Evolutionary conservation across 2,888 invertebrate species (phyloP).

Genomic region (Gerris lacustris): DNA sequence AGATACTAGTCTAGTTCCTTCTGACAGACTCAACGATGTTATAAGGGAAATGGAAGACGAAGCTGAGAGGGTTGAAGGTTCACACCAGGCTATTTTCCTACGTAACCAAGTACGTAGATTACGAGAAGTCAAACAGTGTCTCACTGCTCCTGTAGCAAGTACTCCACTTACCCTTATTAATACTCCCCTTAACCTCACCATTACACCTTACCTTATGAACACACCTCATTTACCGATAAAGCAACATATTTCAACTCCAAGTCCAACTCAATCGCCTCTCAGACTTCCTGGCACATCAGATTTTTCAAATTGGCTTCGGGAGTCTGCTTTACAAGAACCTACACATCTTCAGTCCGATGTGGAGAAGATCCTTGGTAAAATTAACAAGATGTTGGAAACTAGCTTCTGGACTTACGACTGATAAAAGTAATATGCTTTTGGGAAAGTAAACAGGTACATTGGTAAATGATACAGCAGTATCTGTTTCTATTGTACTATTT

Average conservation of each 20-base stretch:
- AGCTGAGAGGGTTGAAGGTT: neutral
- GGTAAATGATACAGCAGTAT: too few relatives aligned
- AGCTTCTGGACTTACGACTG: conserved; percentile 5
- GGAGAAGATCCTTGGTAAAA: neutral
- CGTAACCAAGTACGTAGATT: neutral
- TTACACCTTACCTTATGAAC: neutral
- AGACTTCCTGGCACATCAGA: neutral
- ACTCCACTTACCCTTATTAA: neutral
- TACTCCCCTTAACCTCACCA: neutral
- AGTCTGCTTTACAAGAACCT: neutral
- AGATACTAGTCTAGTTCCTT: neutral
- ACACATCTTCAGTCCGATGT: neutral
- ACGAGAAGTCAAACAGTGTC: neutral
- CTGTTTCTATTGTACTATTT: too few relatives aligned
- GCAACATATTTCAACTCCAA: neutral
- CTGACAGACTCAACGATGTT: neutral
- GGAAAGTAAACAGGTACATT: too few relatives aligned
- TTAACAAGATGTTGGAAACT: neutral
- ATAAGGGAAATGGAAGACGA: conserved; percentile 5
- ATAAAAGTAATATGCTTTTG: neutral
- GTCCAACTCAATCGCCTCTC: neutral
- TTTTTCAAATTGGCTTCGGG: conserved; percentile 1
- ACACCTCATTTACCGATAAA: neutral
- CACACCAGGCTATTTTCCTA: neutral
- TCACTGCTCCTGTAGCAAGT: neutral